A percentile compares a stretch with the other conserved stretches of the same genome.
These are phyloP conservation scores for Neoitamus cyanurus DNA, from an alignment of 2,888 invertebrate genomes.

Conservation along the genomic window DNA sequence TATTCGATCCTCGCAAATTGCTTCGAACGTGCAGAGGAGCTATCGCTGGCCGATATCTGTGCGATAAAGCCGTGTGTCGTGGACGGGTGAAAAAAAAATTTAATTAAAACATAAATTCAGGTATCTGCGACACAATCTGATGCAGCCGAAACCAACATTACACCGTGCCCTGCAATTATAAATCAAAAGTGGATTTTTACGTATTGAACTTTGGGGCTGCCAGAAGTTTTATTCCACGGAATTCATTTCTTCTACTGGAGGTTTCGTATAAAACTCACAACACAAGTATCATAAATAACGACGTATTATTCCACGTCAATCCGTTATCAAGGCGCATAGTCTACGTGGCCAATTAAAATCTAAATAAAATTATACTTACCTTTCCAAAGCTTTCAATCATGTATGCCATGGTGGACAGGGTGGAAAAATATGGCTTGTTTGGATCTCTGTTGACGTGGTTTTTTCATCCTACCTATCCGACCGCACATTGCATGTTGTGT, in stretches of 20 bases:
- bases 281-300: too few species aligned
- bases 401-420: too few species aligned
- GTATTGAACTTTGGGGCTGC: background rate
- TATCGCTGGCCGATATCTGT: background rate
- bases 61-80: background rate
- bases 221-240: background rate
- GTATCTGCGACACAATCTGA: background rate
- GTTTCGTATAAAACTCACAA: background rate
- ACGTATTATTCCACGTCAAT: too few species aligned
- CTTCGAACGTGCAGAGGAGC: background rate
- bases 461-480: too few species aligned
- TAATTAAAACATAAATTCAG: constrained; percentile 1
- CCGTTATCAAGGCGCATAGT: too few species aligned
- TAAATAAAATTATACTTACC: too few species aligned
- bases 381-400: too few species aligned
- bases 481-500: too few species aligned
- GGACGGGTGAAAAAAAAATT: background rate
- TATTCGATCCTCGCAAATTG: constrained; percentile 5
- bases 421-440: too few species aligned
- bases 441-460: too few species aligned
- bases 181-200: background rate
- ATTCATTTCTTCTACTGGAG: background rate
- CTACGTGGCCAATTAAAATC: too few species aligned
- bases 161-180: background rate
- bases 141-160: background rate